Evolutionary conservation across 2,113 vertebrate species (phyloP).

Genomic region (Oenanthe melanoleuca): DNA sequence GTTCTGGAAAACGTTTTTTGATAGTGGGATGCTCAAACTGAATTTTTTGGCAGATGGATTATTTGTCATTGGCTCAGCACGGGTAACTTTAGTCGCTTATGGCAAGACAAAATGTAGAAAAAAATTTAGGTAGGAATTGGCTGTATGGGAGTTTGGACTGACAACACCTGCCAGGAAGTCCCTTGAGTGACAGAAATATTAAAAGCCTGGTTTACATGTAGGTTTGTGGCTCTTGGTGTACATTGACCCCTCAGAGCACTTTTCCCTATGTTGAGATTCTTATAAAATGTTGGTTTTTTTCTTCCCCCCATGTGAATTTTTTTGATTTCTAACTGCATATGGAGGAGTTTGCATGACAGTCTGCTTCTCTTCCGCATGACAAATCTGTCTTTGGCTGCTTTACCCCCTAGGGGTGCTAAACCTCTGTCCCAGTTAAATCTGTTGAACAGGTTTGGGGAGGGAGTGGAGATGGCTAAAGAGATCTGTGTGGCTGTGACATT

Average conservation of each 20-base stretch:
- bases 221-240: background rate
- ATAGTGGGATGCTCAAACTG: background rate
- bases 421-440: background rate
- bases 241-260: background rate
- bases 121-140: background rate
- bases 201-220: fast-evolving
- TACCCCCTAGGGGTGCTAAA: background rate
- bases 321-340: background rate
- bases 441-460: background rate
- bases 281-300: background rate
- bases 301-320: background rate
- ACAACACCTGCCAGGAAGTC: background rate
- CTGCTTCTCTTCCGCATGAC: background rate
- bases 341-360: background rate
- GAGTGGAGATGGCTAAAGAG: background rate
- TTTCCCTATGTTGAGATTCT: background rate
- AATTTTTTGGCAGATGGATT: background rate
- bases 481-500: background rate
- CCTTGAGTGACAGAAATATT: background rate
- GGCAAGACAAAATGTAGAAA: background rate
- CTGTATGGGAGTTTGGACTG: background rate
- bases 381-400: background rate
- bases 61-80: background rate
- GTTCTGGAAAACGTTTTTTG: background rate
- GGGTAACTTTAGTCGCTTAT: background rate